Evolutionary conservation across 2,797 vertebrate genomes (phyloP), one percentile per base, ranked within the genome.

Genomic region (Pseudomugil gertrudae): DNA sequence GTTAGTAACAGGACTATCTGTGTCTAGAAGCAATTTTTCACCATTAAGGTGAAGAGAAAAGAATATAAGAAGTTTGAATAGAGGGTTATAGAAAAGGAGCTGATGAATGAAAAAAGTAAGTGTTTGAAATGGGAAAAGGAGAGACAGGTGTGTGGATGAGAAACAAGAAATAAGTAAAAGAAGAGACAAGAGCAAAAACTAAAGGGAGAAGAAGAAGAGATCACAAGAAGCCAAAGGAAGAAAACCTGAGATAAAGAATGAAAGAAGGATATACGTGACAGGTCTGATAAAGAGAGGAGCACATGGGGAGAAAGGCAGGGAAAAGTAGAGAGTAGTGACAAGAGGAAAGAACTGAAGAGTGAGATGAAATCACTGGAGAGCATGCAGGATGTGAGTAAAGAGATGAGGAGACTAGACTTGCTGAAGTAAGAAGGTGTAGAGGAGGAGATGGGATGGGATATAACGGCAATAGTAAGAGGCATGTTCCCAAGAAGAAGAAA

Each of bases 1-100:
- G 2, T 10, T 50, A 68, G 53, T 5, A 23, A 63, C 63, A 70
- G 67, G 57, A 66, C 43, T 65, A 71, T 78, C 59, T 52, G 23
- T 38, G 24, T 66, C 29, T 17, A 60, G 23, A 53, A 38, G 57
- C 26, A 26, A 10, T 68, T 58, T 0, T 55, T 64, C 58, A 57
- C 30, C 26, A 33, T 4, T 23, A 17, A 21, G 17, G 23, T 21
- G 64, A 53, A 4, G 32, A 35, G 21, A 54, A 26, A 11, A 55
- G 13, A 43, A 10, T n/a, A n/a, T n/a, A 26, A 23, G 21, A 2
- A 36, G 1, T n/a, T n/a, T n/a, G 13, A 15, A 19, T 35, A 3
- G 21, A n/a, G 6, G 4, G 29, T 4, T 4, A 17, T 14, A 14
- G 8, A 13, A 17, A 27, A 1, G n/a, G 51, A 19, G 4, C 21